phyloP scores from a whole-genome alignment of 2,888 invertebrate genomes.

The Torymus auratus region DNA sequence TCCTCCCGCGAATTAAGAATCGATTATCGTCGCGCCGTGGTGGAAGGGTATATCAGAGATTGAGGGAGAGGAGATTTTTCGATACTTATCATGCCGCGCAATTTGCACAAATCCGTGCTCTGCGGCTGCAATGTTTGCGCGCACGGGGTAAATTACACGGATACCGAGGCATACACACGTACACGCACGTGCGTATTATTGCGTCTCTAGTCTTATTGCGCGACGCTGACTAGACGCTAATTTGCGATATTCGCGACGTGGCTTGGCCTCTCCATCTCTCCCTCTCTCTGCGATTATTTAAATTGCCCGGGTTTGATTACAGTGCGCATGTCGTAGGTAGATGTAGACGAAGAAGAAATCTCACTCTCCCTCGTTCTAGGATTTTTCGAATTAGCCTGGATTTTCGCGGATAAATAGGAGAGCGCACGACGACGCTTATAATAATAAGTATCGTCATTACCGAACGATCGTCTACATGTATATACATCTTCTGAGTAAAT shows the following conservation, averaged over 20 bases:
- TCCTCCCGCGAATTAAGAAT: conserved; percentile 15
- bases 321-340: background rate
- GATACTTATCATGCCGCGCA: background rate
- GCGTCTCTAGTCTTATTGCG: conserved; percentile 37
- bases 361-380: no score
- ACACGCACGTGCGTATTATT: conserved; percentile 23
- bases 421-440: no score
- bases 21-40: conserved; percentile 8
- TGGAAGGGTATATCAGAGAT: conserved; percentile 7
- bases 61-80: background rate
- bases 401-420: no score
- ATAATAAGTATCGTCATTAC: no score
- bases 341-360: no score
- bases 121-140: conserved; percentile 4
- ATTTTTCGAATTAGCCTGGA: no score
- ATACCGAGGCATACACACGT: background rate
- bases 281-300: conserved; percentile 19
- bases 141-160: background rate
- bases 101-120: background rate
- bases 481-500: no score
- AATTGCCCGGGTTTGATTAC: conserved; percentile 31
- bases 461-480: no score
- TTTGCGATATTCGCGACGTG: conserved; percentile 21
- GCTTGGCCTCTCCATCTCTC: background rate
- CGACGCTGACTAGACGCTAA: conserved; percentile 23